Conservation (phyloP, 2,797 vertebrate genomes). For the Neostethus bicornis region DNA sequence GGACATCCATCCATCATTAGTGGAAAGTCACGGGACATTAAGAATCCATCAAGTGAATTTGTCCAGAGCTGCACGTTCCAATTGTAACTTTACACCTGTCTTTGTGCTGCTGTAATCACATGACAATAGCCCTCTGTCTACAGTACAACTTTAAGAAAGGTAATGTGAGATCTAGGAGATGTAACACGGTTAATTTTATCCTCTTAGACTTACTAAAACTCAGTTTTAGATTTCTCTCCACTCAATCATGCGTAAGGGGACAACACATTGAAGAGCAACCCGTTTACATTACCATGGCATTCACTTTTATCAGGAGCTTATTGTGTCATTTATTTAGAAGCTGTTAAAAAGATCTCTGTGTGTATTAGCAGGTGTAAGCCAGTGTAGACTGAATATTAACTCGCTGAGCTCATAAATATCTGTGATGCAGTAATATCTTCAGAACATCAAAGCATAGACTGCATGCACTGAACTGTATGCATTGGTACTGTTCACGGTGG, state of each 20-base stretch:
- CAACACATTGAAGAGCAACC: conserved; percentile 27
- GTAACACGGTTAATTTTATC: conserved; percentile 67
- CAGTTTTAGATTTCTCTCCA: conserved; percentile 62
- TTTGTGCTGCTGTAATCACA: conserved; percentile 65
- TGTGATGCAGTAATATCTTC: conserved; percentile 47
- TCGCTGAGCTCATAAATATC: conserved; percentile 56
- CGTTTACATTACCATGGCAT: conserved; percentile 53
- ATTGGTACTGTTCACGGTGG: conserved; percentile 44
- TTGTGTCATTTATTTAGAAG: conserved; percentile 34
- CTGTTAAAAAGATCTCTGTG: conserved; percentile 47
- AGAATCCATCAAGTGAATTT: conserved; percentile 74
- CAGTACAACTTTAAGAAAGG: conserved; percentile 62
- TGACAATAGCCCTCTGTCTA: conserved; percentile 62
- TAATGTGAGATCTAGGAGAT: conserved; percentile 65
- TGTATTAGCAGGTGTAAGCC: conserved; percentile 42
- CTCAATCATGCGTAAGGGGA: conserved; percentile 44
- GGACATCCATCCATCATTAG: conserved; percentile 62
- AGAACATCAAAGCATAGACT: conserved; percentile 51
- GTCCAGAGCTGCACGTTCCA: conserved; percentile 60
- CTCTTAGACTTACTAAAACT: conserved; percentile 58
- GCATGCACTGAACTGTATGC: conserved; percentile 43
- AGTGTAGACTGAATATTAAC: conserved; percentile 52
- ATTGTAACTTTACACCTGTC: conserved; percentile 72
- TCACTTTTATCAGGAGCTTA: conserved; percentile 47
- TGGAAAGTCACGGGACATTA: conserved; percentile 66